These are phyloP conservation scores for Spodoptera litura DNA, from an alignment of 1,140 invertebrate species.

Conservation along the genomic window DNA sequence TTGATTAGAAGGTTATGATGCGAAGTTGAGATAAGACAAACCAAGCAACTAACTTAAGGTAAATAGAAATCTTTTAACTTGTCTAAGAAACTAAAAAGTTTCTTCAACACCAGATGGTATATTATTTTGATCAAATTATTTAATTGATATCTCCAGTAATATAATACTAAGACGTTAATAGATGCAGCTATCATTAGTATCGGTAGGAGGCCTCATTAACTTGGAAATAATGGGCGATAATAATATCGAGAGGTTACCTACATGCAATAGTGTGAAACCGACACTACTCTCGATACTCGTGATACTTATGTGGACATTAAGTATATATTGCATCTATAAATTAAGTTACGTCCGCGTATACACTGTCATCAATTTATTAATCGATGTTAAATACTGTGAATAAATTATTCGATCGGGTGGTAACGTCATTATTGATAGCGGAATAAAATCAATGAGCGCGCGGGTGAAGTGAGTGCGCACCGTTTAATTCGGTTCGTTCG, in stretches of 20 bases:
- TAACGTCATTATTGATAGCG: constrained; percentile 39
- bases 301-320: background rate
- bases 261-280: background rate
- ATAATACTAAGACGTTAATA: background rate
- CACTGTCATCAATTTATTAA: constrained; percentile 32
- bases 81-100: too few species aligned
- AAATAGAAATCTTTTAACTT: too few species aligned
- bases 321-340: constrained; percentile 11
- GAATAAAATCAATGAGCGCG: constrained; percentile 37
- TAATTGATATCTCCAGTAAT: too few species aligned
- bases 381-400: constrained; percentile 30
- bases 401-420: constrained; percentile 38
- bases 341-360: constrained; percentile 22
- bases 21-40: background rate
- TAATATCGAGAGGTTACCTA: background rate
- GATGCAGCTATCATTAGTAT: background rate
- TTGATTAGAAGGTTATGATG: background rate
- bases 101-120: too few species aligned
- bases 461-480: background rate
- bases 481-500: constrained; percentile 27
- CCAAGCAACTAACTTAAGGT: too few species aligned
- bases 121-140: too few species aligned
- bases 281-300: too few species aligned
- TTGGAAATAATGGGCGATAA: constrained; percentile 19
- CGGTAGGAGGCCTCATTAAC: constrained; percentile 11